These are phyloP conservation scores for Macropus fuliginosus DNA, from an alignment of 2,797 vertebrate species.

Conservation along the genomic window DNA sequence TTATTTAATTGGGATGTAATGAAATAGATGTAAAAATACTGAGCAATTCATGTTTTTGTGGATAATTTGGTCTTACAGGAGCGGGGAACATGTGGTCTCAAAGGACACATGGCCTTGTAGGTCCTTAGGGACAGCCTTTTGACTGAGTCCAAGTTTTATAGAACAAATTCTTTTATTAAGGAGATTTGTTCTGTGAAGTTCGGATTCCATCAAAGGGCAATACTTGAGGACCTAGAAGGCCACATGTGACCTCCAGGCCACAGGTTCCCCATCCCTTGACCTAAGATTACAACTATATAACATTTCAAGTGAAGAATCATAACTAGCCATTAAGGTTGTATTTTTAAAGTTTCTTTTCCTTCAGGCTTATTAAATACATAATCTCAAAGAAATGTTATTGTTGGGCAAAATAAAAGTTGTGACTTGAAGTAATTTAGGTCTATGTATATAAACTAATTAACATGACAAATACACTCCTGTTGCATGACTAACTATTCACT, in stretches of 20 bases:
- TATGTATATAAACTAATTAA: neutral
- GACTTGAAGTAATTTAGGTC: neutral
- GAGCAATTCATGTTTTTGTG: neutral
- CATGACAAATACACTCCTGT: neutral
- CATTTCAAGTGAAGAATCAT: neutral
- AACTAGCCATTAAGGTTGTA: neutral
- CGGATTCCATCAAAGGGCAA: too few relatives aligned
- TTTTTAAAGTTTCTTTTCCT: neutral
- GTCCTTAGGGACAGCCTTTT: too few relatives aligned
- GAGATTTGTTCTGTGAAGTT: too few relatives aligned
- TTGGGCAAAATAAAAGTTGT: neutral
- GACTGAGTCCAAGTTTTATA: too few relatives aligned
- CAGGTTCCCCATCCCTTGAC: too few relatives aligned
- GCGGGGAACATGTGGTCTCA: too few relatives aligned
- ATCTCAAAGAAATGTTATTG: neutral
- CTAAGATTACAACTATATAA: neutral
- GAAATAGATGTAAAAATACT: neutral
- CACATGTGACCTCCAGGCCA: too few relatives aligned
- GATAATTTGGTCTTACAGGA: neutral
- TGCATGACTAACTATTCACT: neutral
- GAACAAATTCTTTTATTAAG: too few relatives aligned
- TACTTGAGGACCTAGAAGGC: too few relatives aligned
- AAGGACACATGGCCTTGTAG: too few relatives aligned
- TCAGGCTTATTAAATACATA: neutral
- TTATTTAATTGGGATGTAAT: neutral